phyloP scores from a whole-genome alignment of 1,140 invertebrate genomes.

The Drosophila ironensis region DNA sequence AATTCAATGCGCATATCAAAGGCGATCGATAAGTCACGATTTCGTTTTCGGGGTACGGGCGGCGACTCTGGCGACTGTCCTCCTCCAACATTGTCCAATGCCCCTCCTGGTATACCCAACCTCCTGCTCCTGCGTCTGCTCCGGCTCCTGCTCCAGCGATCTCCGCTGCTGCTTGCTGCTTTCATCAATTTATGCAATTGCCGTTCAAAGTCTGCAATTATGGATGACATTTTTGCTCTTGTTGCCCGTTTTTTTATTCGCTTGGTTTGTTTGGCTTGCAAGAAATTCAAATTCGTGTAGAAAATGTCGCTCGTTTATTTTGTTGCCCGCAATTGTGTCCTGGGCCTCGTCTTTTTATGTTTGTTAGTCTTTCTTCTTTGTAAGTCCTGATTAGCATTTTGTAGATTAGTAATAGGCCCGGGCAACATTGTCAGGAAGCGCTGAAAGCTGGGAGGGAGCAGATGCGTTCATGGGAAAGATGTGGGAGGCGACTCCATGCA shows the following conservation, averaged over 20 bases:
- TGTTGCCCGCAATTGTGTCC: conserved; percentile 24
- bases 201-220: conserved; percentile 69
- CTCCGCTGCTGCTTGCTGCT: conserved; percentile 31
- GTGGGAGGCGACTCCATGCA: background rate
- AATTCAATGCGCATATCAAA: conserved; percentile 78
- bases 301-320: conserved; percentile 52
- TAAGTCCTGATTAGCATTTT: conserved; percentile 38
- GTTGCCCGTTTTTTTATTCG: conserved; percentile 34
- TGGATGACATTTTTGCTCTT: conserved; percentile 70
- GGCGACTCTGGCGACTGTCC: conserved; percentile 33
- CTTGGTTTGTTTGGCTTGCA: background rate
- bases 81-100: background rate
- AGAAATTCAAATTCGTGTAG: conserved; percentile 54
- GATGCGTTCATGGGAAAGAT: background rate
- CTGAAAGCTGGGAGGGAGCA: background rate
- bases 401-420: conserved; percentile 25
- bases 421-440: background rate
- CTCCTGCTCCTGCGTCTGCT: background rate
- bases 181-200: conserved; percentile 77
- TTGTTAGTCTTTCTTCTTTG: conserved; percentile 9
- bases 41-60: conserved; percentile 39
- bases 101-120: too few relatives aligned
- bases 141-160: background rate
- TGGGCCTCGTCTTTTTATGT: conserved; percentile 6
- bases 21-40: conserved; percentile 77